Evolutionary conservation across 2,797 vertebrate genomes (phyloP), one percentile per base, ranked within the genome.

Genomic region (Dermochelys coriacea): DNA sequence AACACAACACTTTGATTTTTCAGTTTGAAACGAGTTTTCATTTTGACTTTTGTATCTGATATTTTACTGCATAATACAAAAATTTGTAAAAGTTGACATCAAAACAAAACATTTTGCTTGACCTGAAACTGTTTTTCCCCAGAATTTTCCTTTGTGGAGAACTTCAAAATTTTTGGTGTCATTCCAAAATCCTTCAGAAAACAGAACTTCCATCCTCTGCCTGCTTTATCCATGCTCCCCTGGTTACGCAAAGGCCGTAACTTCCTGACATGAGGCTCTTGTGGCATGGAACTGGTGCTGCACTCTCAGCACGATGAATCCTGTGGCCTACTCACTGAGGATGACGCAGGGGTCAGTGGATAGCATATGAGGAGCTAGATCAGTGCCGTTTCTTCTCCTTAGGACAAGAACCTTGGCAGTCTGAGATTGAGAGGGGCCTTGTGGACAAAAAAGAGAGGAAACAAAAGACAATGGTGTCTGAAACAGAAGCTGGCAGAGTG

Each of bases 161-260:
- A 75, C 29, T 15, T 75, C 27, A 47, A 12, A 75, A 4, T 75
- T 29, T 75, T 47, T 8, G 41, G 45, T 4, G 18, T 64, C 16
- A 64, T 64, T 34, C 61, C 16, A 64, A 18, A 74, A 74, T 45
- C 68, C 68, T 45, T 74, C 37, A 8, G 3, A n/a, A 41, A 1
- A 0, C 1, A 49, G n/a, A 27, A 54, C 50, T 54, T 52, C 75
- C 83, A 55, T 11, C 6, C 9, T 0, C 0, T 15, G 71, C 16
- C 3, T 50, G 6, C n/a, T 61, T 51, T n/a, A 16, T 25, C 52
- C 12, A 52, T 81, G 18, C 54, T 84, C 91, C 55, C 12, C 29
- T 11, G 74, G 37, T 12, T 1, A 2, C 23, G 50, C 6, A 47
- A 47, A 31, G 2, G 1, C 5, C 55, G 34, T 2, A 5, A 2